Conservation (phyloP, 2,797 vertebrate species). For the Sebastes hopkinsi region DNA sequence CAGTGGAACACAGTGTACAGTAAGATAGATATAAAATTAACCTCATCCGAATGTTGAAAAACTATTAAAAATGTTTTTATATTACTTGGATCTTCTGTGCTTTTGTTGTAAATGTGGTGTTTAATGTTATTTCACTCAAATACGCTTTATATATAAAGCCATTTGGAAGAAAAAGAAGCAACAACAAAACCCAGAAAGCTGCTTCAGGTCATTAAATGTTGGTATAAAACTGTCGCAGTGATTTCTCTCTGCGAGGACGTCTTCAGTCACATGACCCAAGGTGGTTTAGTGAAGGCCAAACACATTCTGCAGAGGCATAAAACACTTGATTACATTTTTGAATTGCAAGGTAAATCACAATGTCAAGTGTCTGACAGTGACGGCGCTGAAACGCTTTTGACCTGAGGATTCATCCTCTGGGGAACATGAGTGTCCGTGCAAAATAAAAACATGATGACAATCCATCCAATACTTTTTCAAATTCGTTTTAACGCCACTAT, state of each 20-base stretch:
- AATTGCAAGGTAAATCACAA: conserved; percentile 19
- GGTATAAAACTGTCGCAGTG: conserved; percentile 9
- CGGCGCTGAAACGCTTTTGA: background rate
- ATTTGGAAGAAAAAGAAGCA: background rate
- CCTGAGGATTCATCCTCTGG: background rate
- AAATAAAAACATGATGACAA: background rate
- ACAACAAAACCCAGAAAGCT: background rate
- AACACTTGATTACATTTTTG: conserved; percentile 20
- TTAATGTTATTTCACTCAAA: background rate
- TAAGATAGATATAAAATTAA: conserved; percentile 49
- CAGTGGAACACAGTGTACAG: conserved; percentile 65
- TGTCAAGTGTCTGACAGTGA: background rate
- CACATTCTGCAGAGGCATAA: conserved; percentile 36
- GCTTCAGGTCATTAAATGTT: background rate
- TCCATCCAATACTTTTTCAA: background rate
- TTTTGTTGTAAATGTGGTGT: conserved; percentile 13
- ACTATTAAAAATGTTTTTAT: conserved; percentile 80
- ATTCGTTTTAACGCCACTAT: too few relatives aligned
- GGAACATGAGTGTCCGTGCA: background rate
- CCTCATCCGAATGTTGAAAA: conserved; percentile 77
- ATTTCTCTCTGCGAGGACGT: conserved; percentile 7
- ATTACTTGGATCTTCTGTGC: conserved; percentile 36
- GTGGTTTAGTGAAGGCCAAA: conserved; percentile 29
- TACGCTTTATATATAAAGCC: background rate
- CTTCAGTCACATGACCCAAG: background rate